phyloP scores from a whole-genome alignment of 2,797 vertebrate genomes.

The Kryptopterus vitreolus region DNA sequence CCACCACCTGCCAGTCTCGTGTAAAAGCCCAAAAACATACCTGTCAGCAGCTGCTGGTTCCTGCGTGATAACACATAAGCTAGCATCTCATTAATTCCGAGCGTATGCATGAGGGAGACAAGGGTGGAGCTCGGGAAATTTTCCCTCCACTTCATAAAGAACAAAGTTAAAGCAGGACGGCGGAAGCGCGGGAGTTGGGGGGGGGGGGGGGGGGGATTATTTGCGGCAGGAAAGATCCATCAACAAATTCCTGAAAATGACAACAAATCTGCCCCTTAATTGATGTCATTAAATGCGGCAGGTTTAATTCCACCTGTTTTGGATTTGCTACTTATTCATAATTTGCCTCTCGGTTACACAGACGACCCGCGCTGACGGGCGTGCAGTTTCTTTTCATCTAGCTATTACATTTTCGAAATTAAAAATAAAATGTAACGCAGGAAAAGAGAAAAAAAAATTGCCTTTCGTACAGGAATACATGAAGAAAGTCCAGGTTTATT shows the following conservation, averaged over 20 bases:
- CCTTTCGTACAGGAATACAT: not conserved
- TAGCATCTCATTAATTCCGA: slow-evolving; percentile 54
- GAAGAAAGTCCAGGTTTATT: not conserved
- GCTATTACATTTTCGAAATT: slow-evolving; percentile 32
- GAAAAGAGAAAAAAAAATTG: slow-evolving; percentile 2
- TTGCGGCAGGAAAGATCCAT: slow-evolving; percentile 47
- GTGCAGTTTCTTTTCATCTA: slow-evolving; percentile 42
- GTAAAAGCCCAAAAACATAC: slow-evolving; percentile 56
- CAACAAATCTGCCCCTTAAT: slow-evolving; percentile 58
- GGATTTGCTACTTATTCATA: slow-evolving; percentile 49
- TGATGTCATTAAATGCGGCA: slow-evolving; percentile 54
- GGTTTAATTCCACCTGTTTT: slow-evolving; percentile 42
- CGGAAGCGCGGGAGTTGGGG: no score
- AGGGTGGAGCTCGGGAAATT: slow-evolving; percentile 44
- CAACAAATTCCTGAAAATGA: slow-evolving; percentile 52
- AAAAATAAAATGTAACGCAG: not conserved
- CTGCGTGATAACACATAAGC: slow-evolving; percentile 58
- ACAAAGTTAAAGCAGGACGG: slow-evolving; percentile 41
- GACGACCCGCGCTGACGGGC: slow-evolving; percentile 7
- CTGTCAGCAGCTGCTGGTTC: slow-evolving; percentile 59
- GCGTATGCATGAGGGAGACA: slow-evolving; percentile 28
- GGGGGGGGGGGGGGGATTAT: no score
- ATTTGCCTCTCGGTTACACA: slow-evolving; percentile 54
- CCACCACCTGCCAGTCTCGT: slow-evolving; percentile 53
- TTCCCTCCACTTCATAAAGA: slow-evolving; percentile 32